Evolutionary conservation across 2,797 vertebrate species (phyloP).

Genomic region (Anas capensis): DNA sequence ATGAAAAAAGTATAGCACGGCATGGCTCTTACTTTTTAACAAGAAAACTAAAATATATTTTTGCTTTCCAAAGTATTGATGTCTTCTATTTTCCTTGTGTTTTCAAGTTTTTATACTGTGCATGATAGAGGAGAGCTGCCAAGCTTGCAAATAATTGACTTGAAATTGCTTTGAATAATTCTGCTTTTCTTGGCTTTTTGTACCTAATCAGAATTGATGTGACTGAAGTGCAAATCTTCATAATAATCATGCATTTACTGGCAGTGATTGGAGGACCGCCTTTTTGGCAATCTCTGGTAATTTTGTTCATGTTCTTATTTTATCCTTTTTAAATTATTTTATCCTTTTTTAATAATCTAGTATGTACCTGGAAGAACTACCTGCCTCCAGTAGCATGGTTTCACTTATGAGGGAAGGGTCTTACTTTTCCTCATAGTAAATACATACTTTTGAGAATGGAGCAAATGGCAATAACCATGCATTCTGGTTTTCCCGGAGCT

Average conservation of each 20-base stretch:
- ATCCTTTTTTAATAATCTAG: constrained; percentile 10
- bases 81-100: neutral
- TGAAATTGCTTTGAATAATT: constrained; percentile 82
- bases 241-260: constrained; percentile 98
- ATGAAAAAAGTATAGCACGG: neutral
- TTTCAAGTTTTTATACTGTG: constrained; percentile 66
- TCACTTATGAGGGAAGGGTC: neutral
- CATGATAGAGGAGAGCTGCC: constrained; percentile 80
- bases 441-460: neutral
- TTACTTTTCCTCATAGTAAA: neutral
- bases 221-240: constrained; percentile 99
- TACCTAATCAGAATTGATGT: constrained; percentile 97
- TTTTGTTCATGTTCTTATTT: constrained; percentile 66
- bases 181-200: constrained; percentile 84
- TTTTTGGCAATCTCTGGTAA: constrained; percentile 99
- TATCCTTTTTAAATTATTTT: constrained; percentile 24
- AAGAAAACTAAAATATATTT: neutral
- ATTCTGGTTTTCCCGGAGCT: neutral
- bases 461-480: neutral
- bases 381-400: neutral
- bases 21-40: neutral
- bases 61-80: constrained; percentile 47
- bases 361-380: neutral
- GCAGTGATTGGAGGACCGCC: constrained; percentile 96
- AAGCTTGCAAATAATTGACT: constrained; percentile 77